phyloP scores from a whole-genome alignment of 2,797 vertebrate species.

The Mallotus villosus region DNA sequence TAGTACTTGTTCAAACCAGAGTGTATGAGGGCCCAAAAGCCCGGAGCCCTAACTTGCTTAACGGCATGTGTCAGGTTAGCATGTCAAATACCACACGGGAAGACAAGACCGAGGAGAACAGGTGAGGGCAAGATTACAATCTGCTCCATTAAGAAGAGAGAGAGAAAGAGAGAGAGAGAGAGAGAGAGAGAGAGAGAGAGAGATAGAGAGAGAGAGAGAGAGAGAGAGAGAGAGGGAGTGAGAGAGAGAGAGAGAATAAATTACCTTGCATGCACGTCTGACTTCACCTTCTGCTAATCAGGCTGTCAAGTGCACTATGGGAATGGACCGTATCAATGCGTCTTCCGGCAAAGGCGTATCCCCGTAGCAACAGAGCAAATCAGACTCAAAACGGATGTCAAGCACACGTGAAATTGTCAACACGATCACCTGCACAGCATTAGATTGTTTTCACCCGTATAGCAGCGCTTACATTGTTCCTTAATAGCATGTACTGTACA shows the following conservation, averaged over 20 bases:
- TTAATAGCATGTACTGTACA: not conserved
- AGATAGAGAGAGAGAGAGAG: conserved; percentile 1
- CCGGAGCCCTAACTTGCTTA: not conserved
- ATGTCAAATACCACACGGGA: conserved; percentile 25
- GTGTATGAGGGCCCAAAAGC: not conserved
- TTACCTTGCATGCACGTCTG: conserved; percentile 35
- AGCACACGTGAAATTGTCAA: conserved; percentile 35
- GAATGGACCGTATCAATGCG: conserved; percentile 31
- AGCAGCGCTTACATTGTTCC: not conserved
- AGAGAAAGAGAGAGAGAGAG: conserved; percentile 6
- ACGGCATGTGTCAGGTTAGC: conserved; percentile 14
- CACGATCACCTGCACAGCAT: conserved; percentile 40
- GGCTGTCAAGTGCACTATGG: conserved; percentile 50
- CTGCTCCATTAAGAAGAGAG: conserved; percentile 19
- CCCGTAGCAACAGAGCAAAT: conserved; percentile 45
- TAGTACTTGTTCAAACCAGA: not conserved
- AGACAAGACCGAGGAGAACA: not conserved
- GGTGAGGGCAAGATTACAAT: conserved; percentile 19
- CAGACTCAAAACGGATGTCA: conserved; percentile 49
- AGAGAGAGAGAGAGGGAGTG: conserved; percentile 5
- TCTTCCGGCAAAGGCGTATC: conserved; percentile 42
- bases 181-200: not conserved
- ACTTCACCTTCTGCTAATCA: conserved; percentile 53
- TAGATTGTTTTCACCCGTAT: not conserved
- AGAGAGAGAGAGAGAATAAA: conserved; percentile 8